Percentiles rank a stretch among this genome's conserved stretches.
Conservation (phyloP, 2,113 vertebrate species). For the Oplegnathus fasciatus region DNA sequence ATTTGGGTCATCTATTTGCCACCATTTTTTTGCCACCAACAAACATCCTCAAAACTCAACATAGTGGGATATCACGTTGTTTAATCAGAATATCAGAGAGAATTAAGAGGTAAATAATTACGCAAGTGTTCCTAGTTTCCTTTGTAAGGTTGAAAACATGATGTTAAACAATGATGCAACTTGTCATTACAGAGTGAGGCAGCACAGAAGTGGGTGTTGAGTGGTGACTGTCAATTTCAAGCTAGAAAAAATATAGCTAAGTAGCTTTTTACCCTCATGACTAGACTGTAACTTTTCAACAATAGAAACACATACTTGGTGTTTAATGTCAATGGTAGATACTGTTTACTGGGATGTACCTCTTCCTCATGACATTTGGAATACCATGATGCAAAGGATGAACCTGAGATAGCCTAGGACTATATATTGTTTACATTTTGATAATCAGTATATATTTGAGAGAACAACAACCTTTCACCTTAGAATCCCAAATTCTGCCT, state of each 20-base stretch:
- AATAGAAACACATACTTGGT: not conserved
- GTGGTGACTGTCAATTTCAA: not conserved
- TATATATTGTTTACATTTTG: not conserved
- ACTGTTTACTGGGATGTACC: not conserved
- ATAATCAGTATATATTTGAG: constrained; percentile 28
- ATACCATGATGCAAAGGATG: not conserved
- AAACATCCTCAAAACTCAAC: not conserved
- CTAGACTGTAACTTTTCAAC: not conserved
- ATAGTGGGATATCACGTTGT: not conserved
- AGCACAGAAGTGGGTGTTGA: constrained; percentile 3
- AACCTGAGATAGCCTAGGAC: not conserved
- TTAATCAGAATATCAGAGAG: not conserved
- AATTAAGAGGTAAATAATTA: not conserved
- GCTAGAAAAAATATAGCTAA: not conserved
- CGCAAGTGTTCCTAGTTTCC: not conserved
- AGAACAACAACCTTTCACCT: constrained; percentile 3
- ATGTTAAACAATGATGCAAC: not conserved
- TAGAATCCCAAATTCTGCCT: constrained; percentile 26
- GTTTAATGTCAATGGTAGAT: not conserved
- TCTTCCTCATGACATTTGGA: not conserved
- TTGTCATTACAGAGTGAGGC: not conserved
- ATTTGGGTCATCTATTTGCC: not conserved
- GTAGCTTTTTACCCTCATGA: not conserved
- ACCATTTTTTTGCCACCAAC: not conserved
- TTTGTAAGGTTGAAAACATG: not conserved